These are phyloP conservation scores for Agelas oroides DNA, from an alignment of 37 sponge, comb jelly and placozoan genomes.

Conservation along the genomic window DNA sequence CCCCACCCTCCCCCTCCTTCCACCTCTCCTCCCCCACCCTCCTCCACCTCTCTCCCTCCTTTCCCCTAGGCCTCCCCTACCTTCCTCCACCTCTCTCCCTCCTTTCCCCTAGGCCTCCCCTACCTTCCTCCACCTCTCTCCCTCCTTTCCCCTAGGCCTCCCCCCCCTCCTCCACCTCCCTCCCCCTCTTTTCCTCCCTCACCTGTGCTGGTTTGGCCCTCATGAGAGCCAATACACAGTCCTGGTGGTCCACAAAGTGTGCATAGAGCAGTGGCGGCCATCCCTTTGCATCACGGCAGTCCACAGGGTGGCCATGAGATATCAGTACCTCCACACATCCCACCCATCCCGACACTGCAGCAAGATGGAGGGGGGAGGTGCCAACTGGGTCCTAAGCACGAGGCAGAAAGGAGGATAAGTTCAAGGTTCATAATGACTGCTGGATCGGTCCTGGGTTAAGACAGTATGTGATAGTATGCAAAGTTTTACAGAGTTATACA, in stretches of 20 bases:
- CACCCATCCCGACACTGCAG: slow-evolving; percentile 48
- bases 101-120: too few relatives aligned
- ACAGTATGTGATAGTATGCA: neutral
- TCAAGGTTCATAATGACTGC: too few relatives aligned
- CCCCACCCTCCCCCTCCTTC: too few relatives aligned
- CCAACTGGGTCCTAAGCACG: slow-evolving; percentile 12
- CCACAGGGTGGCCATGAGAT: slow-evolving; percentile 54
- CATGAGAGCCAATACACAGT: slow-evolving; percentile 61
- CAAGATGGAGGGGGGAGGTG: slow-evolving; percentile 55
- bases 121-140: too few relatives aligned
- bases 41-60: too few relatives aligned
- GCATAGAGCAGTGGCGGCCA: slow-evolving; percentile 80
- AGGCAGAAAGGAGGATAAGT: neutral
- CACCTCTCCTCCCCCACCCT: too few relatives aligned
- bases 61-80: too few relatives aligned
- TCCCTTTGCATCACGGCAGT: slow-evolving; percentile 54
- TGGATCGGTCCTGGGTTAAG: neutral
- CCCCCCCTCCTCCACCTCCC: too few relatives aligned
- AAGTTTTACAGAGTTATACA: neutral
- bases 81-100: too few relatives aligned
- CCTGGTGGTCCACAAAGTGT: slow-evolving; percentile 50
- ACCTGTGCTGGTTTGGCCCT: slow-evolving; percentile 67
- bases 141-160: too few relatives aligned
- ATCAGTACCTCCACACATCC: slow-evolving; percentile 56
- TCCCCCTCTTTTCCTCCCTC: too few relatives aligned